Evolutionary conservation across 1,140 invertebrate genomes (phyloP).

Genomic region (Nasonia longicornis): DNA sequence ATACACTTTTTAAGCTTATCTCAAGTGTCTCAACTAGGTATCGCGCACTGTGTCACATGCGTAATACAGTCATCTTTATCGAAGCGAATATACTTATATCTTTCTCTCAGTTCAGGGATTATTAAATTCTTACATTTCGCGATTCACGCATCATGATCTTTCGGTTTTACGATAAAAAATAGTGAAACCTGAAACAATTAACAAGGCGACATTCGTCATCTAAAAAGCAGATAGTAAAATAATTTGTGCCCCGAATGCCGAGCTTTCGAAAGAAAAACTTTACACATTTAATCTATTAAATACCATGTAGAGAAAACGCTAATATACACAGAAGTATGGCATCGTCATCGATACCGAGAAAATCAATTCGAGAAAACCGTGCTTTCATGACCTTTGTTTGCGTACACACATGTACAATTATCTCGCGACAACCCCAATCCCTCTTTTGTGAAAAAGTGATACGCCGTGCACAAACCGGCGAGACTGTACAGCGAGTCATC

Average conservation of each 20-base stretch:
- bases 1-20: constrained; percentile 25
- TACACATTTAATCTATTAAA: constrained; percentile 35
- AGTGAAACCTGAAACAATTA: constrained; percentile 17
- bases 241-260: neutral
- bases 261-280: constrained; percentile 19
- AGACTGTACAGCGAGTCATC: constrained; percentile 43
- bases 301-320: constrained; percentile 3
- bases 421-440: neutral
- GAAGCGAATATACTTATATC: neutral
- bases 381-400: neutral
- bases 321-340: constrained; percentile 39
- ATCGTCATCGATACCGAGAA: constrained; percentile 26
- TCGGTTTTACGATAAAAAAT: neutral
- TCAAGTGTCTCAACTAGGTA: constrained; percentile 18
- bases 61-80: constrained; percentile 14
- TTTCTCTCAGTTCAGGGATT: constrained; percentile 30
- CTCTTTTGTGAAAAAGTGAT: constrained; percentile 21
- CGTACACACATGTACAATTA: neutral
- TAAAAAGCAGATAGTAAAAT: constrained; percentile 6
- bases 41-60: constrained; percentile 29
- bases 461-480: neutral
- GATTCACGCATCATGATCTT: neutral
- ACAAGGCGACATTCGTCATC: neutral
- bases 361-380: constrained; percentile 11
- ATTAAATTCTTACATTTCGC: constrained; percentile 14